These are phyloP conservation scores for Scopus umbretta DNA, from an alignment of 2,113 vertebrate genomes.

Conservation along the genomic window DNA sequence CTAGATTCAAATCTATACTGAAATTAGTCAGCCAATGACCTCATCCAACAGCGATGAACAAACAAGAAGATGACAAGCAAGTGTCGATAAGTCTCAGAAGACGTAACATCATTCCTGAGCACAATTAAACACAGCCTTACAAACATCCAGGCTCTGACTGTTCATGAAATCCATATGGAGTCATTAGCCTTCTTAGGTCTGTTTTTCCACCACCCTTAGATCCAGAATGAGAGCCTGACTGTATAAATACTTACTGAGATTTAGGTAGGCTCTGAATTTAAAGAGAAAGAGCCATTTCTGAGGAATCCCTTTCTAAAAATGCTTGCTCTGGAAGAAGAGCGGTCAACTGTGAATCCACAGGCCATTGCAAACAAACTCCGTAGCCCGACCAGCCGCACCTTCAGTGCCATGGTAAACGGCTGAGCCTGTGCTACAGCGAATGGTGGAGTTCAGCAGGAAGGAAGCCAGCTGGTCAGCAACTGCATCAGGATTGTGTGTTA, in stretches of 20 bases:
- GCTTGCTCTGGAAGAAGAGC: not conserved
- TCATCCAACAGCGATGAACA: not conserved
- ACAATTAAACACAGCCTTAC: not conserved
- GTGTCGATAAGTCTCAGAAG: not conserved
- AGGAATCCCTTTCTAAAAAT: not conserved
- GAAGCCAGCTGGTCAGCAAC: not conserved
- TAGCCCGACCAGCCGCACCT: not conserved
- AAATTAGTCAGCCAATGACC: not conserved
- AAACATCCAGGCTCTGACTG: not conserved
- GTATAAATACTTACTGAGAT: not conserved
- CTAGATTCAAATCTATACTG: not conserved
- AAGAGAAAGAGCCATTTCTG: not conserved
- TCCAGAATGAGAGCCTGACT: not conserved
- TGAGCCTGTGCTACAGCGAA: not conserved
- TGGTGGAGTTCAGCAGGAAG: not conserved
- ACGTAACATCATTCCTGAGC: not conserved
- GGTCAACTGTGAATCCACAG: not conserved
- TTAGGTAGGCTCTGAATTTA: not conserved
- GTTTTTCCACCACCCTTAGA: not conserved
- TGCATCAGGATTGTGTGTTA: not conserved
- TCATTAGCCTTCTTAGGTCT: not conserved
- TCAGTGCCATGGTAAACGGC: fast-evolving
- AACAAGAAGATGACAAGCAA: not conserved
- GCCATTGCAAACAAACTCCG: not conserved
- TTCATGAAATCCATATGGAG: not conserved